A percentile compares a stretch with the other conserved stretches of the same genome.
phyloP scores from a whole-genome alignment of 2,888 invertebrate genomes.

The Nephrocerus scutellatus region DNA sequence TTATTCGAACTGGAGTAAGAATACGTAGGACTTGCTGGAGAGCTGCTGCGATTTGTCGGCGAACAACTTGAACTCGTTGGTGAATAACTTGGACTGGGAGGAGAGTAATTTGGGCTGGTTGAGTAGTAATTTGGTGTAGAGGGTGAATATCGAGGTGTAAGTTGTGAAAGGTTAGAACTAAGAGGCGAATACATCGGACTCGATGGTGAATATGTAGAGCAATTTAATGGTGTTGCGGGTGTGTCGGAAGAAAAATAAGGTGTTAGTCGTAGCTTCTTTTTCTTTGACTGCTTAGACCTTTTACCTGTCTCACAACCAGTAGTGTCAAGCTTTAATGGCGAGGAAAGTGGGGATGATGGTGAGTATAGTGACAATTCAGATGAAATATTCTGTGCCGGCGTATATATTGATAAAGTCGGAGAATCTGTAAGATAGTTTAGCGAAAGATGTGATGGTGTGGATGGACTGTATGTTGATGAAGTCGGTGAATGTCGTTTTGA shows the following conservation, averaged over 20 bases:
- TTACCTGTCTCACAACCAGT: slow-evolving; percentile 4
- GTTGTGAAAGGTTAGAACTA: slow-evolving; percentile 50
- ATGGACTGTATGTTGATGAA: slow-evolving; percentile 57
- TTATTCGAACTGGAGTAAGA: slow-evolving; percentile 52
- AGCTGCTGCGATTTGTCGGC: slow-evolving; percentile 66
- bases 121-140: slow-evolving; percentile 65
- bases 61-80: slow-evolving; percentile 68
- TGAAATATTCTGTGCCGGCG: slow-evolving; percentile 5
- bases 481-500: slow-evolving; percentile 68
- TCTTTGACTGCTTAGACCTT: not conserved
- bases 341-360: slow-evolving; percentile 61
- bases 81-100: slow-evolving; percentile 62
- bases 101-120: slow-evolving; percentile 60
- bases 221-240: slow-evolving; percentile 57
- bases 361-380: slow-evolving; percentile 49
- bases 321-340: slow-evolving; percentile 42
- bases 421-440: slow-evolving; percentile 53
- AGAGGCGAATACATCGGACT: slow-evolving; percentile 58
- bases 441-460: slow-evolving; percentile 60
- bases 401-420: slow-evolving; percentile 57
- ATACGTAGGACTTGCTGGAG: slow-evolving; percentile 63
- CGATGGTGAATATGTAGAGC: slow-evolving; percentile 59
- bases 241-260: slow-evolving; percentile 53
- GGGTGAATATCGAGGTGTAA: slow-evolving; percentile 67
- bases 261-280: slow-evolving; percentile 10